Base-by-base conservation (phyloP, 1,140 invertebrate genomes). In the Dinothrombium tinctorium region DNA sequence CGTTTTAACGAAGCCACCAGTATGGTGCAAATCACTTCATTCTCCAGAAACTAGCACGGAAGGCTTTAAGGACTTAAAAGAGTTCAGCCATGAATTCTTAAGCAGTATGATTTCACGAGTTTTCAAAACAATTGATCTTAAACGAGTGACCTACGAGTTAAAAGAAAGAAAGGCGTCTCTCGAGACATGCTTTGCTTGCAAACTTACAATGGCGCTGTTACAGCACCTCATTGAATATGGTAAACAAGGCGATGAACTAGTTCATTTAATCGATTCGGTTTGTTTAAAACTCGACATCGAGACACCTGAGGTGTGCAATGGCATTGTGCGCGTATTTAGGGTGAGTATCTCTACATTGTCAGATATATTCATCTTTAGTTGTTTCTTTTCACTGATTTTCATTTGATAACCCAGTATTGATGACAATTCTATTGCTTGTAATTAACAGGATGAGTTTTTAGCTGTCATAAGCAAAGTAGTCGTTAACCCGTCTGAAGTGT, bases 401-500 rank as follows among this genome's bases (percentile, higher is more conserved):
- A 28, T 8, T 28, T 8, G n/a, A 8, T 28, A 28, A 32, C 12
- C 5, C 17, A 14, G n/a, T 32, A 4, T 7, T 7, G n/a, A 5
- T 32, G n/a, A 7, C 15, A 20, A 20, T 19, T 39, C 4, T 1
- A 40, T 2, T 36, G 37, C 45, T 50, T 37, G 47, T 48, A 12
- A 21, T 62, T 50, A 63, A 45, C 53, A 79, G 75, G 72, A 71
- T 41, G 78, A 83, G 60, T 69, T 81, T 1, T 72, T 82, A 11
- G 76, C 77, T 49, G 77, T 83, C 3, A 51, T 82, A 38, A 73
- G 76, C 50, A 63, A 74, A 42, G 65, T 79, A 11, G 68, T 69
- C n/a, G 68, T 80, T 51, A 72, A 72, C 5, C 75, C 81, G 1
- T 70, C 80, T 49, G 80, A 86, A 57, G 75, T 87, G 28, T 89